Conservation (phyloP, 1,140 invertebrate genomes). For the Penaeus japonicus region DNA sequence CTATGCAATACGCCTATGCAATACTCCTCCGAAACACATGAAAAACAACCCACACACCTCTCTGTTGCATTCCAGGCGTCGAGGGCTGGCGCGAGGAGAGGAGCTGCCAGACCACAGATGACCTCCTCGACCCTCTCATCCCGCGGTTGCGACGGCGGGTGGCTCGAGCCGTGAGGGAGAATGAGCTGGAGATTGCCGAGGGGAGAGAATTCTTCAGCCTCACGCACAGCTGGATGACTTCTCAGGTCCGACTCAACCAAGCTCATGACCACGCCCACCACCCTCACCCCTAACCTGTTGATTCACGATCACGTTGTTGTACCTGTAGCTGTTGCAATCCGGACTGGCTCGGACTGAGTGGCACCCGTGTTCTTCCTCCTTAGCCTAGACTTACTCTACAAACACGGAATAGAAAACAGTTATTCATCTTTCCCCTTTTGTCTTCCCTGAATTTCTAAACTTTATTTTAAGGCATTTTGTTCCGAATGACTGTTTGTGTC, state of each 20-base stretch:
- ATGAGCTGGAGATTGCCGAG: slow-evolving; percentile 21
- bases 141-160: slow-evolving; percentile 52
- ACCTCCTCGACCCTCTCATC: slow-evolving; percentile 56
- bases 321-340: too few relatives aligned
- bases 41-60: too few relatives aligned
- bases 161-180: slow-evolving; percentile 50
- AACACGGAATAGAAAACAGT: too few relatives aligned
- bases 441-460: too few relatives aligned
- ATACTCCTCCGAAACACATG: too few relatives aligned
- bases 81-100: slow-evolving; percentile 20
- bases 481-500: too few relatives aligned
- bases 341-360: too few relatives aligned
- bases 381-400: too few relatives aligned
- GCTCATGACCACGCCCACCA: neutral
- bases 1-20: too few relatives aligned
- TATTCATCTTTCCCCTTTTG: too few relatives aligned
- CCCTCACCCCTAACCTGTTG: neutral
- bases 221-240: slow-evolving; percentile 50
- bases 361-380: neutral
- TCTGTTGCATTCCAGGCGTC: neutral
- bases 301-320: neutral
- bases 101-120: slow-evolving; percentile 54
- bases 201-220: slow-evolving; percentile 56
- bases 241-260: slow-evolving; percentile 41
- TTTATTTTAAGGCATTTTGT: too few relatives aligned